These are phyloP conservation scores for Ailuropoda melanoleuca DNA, from an alignment of 2,113 vertebrate genomes.

Conservation along the genomic window DNA sequence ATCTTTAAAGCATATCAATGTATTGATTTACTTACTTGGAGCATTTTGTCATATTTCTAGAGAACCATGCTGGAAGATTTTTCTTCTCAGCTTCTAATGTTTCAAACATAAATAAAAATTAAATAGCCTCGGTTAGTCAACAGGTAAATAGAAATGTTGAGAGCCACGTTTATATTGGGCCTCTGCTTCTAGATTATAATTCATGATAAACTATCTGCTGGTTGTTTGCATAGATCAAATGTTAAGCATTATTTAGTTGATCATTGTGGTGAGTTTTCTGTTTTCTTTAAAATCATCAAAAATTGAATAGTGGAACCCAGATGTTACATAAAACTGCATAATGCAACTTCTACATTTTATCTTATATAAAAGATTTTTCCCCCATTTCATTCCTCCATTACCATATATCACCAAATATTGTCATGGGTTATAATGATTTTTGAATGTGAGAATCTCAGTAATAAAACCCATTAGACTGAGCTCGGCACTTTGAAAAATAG, in stretches of 20 bases:
- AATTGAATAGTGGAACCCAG: constrained; percentile 63
- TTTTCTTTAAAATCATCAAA: constrained; percentile 75
- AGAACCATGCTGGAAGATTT: not conserved
- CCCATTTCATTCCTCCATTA: constrained; percentile 78
- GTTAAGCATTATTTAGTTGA: constrained; percentile 55
- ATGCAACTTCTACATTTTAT: constrained; percentile 68
- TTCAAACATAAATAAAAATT: constrained; percentile 58
- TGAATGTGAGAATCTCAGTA: constrained; percentile 67
- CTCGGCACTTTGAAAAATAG: constrained; percentile 60
- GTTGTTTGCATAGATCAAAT: constrained; percentile 63
- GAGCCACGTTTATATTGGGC: constrained; percentile 26
- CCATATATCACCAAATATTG: constrained; percentile 72
- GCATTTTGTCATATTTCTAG: not conserved
- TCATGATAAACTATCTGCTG: constrained; percentile 43
- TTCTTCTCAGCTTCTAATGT: not conserved
- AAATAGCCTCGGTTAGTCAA: not conserved
- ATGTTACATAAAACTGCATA: constrained; percentile 72
- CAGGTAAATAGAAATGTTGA: constrained; percentile 8
- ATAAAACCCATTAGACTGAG: constrained; percentile 75
- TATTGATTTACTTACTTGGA: not conserved
- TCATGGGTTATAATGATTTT: constrained; percentile 75
- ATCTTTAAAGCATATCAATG: not conserved
- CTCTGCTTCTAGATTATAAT: constrained; percentile 38
- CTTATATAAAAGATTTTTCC: constrained; percentile 74
- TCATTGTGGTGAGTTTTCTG: constrained; percentile 66